phyloP scores from a whole-genome alignment of 2,113 vertebrate species.

The Tamias sibiricus region DNA sequence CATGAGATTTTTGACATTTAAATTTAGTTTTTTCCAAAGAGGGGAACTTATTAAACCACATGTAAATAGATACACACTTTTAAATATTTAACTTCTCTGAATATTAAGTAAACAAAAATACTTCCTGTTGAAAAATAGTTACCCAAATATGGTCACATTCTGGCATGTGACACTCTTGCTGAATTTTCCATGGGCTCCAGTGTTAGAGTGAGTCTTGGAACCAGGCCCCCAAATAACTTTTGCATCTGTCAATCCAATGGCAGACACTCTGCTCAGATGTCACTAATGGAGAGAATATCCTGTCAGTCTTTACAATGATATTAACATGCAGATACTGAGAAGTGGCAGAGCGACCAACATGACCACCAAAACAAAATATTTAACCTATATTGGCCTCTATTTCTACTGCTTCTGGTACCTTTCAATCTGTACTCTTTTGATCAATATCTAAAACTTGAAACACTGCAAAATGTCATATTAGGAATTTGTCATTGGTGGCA shows the following conservation, averaged over 20 bases:
- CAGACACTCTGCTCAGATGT: background rate
- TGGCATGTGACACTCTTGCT: background rate
- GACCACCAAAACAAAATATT: background rate
- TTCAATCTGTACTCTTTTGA: background rate
- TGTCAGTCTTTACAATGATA: background rate
- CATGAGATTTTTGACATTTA: conserved; percentile 13
- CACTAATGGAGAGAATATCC: background rate
- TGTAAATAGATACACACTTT: background rate
- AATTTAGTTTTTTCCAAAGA: conserved; percentile 38
- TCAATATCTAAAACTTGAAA: background rate
- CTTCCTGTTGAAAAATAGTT: background rate
- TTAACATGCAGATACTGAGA: background rate
- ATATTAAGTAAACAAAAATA: conserved; percentile 27
- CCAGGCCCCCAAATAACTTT: background rate
- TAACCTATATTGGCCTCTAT: background rate
- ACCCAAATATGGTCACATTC: background rate
- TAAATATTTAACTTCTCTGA: background rate
- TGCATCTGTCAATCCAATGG: background rate
- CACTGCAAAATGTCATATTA: background rate
- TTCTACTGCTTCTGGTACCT: background rate
- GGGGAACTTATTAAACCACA: background rate
- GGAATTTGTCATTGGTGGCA: background rate
- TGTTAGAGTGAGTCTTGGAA: background rate
- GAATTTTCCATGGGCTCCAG: background rate
- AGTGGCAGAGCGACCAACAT: fast-evolving